Percentiles rank a stretch among this genome's conserved stretches.
Evolutionary conservation across 2,888 invertebrate species (phyloP).

Genomic region (Eremobia ochroleuca): DNA sequence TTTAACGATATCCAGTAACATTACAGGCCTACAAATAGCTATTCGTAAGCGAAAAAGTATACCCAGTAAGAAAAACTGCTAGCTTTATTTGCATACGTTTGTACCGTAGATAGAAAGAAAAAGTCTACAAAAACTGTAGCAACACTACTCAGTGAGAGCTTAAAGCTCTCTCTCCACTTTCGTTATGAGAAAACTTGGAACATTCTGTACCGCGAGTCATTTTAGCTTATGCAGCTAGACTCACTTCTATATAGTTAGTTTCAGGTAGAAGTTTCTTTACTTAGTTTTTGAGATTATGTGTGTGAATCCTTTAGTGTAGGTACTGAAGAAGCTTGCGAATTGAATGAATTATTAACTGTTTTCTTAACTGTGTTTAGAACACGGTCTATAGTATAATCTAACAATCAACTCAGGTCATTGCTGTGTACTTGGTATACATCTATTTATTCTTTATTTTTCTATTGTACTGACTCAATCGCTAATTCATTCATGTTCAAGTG

Average conservation of each 20-base stretch:
- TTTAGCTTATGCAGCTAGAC: constrained; percentile 16
- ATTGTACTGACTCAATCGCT: not conserved
- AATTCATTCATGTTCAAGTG: not conserved
- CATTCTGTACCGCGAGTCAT: constrained; percentile 64
- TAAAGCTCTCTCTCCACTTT: constrained; percentile 73
- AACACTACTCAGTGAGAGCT: constrained; percentile 61
- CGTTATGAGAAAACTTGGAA: constrained; percentile 81
- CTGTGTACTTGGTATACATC: not conserved
- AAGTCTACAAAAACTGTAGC: constrained; percentile 63
- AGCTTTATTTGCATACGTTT: constrained; percentile 50
- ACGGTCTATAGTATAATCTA: not conserved
- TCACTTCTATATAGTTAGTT: constrained; percentile 21
- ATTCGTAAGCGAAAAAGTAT: constrained; percentile 10
- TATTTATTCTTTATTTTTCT: not conserved
- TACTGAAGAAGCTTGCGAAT: not conserved
- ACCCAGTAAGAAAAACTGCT: constrained; percentile 21
- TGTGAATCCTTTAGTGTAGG: constrained; percentile 8
- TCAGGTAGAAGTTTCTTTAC: constrained; percentile 35
- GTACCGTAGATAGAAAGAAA: constrained; percentile 52
- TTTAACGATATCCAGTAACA: not conserved
- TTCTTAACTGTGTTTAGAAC: constrained; percentile 18
- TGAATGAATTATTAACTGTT: constrained; percentile 11
- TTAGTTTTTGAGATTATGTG: constrained; percentile 23
- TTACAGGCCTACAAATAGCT: not conserved
- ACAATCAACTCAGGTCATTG: not conserved